Conservation (phyloP, 2,888 invertebrate genomes). For the Drosophila meridiana region DNA sequence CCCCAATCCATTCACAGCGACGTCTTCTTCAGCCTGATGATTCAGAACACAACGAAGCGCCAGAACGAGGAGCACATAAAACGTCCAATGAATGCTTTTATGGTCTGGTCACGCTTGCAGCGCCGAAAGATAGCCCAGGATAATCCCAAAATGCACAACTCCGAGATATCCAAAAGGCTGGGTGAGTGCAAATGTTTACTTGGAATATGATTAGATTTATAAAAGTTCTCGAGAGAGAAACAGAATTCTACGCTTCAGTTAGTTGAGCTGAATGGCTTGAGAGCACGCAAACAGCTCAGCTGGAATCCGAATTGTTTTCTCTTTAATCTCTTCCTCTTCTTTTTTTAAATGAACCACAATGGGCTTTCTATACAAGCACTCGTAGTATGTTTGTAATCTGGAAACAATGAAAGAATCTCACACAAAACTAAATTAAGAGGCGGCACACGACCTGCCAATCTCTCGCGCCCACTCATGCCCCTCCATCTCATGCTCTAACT, state of each 20-base stretch:
- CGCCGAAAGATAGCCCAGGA: conserved; percentile 98
- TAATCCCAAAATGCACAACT: conserved; percentile 99
- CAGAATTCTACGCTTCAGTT: not conserved
- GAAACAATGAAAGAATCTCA: conserved; percentile 64
- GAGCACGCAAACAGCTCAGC: conserved; percentile 16
- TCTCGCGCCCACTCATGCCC: conserved; percentile 61
- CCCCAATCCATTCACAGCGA: conserved; percentile 67
- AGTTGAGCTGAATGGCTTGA: conserved; percentile 16
- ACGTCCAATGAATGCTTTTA: conserved; percentile 99
- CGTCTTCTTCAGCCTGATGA: conserved; percentile 85
- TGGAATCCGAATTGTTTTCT: conserved; percentile 20
- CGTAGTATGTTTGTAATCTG: conserved; percentile 62
- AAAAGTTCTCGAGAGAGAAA: not conserved
- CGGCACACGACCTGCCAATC: conserved; percentile 81
- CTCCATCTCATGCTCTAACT: conserved; percentile 9
- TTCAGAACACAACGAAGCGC: conserved; percentile 85
- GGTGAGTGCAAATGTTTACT: conserved; percentile 87
- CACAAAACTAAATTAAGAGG: conserved; percentile 79
- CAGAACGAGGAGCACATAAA: conserved; percentile 95
- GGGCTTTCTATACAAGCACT: conserved; percentile 26
- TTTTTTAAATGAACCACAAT: conserved; percentile 49
- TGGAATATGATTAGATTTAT: not conserved
- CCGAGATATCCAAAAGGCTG: conserved; percentile 96
- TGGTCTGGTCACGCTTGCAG: conserved; percentile 98
- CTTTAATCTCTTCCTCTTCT: conserved; percentile 18